A percentile compares a stretch with the other conserved stretches of the same genome.
These are phyloP conservation scores for Drosophila pseudotakahashii DNA, from an alignment of 2,888 invertebrate genomes.

Conservation along the genomic window DNA sequence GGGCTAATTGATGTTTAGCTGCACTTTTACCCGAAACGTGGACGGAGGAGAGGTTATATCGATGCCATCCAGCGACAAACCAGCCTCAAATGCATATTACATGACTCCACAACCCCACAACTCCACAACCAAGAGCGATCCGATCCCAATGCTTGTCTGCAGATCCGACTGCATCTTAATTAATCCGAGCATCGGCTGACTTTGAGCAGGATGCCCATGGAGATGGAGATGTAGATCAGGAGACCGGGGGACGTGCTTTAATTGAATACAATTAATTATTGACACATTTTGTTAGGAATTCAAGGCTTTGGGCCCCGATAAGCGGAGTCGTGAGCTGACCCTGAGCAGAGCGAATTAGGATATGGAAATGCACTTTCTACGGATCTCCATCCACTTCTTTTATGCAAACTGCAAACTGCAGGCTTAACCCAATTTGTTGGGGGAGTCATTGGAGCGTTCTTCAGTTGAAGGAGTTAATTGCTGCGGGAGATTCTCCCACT, in stretches of 20 bases:
- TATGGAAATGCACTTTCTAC: constrained; percentile 73
- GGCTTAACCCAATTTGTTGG: constrained; percentile 59
- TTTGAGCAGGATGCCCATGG: constrained; percentile 8
- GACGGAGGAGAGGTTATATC: constrained; percentile 43
- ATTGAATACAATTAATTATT: constrained; percentile 84
- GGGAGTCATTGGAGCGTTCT: constrained; percentile 15
- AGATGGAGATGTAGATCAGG: not conserved
- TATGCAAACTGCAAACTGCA: constrained; percentile 59
- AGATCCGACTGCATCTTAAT: constrained; percentile 77
- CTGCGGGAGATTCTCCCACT: constrained; percentile 28
- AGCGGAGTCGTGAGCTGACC: constrained; percentile 60
- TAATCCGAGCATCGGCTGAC: constrained; percentile 51
- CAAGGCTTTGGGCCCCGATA: constrained; percentile 55
- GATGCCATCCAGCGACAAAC: constrained; percentile 36
- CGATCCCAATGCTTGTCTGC: constrained; percentile 30
- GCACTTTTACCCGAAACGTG: constrained; percentile 83
- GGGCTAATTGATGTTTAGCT: constrained; percentile 84
- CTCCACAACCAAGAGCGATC: constrained; percentile 2
- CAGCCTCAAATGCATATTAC: constrained; percentile 43
- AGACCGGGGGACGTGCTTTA: constrained; percentile 63
- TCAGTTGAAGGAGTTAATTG: constrained; percentile 20
- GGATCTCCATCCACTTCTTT: constrained; percentile 42
- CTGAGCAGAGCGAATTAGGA: constrained; percentile 43
- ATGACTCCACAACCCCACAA: constrained; percentile 27
- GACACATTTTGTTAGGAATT: constrained; percentile 80